Conservation (phyloP, 2,888 invertebrate species). For the Tanypteryx hageni region DNA sequence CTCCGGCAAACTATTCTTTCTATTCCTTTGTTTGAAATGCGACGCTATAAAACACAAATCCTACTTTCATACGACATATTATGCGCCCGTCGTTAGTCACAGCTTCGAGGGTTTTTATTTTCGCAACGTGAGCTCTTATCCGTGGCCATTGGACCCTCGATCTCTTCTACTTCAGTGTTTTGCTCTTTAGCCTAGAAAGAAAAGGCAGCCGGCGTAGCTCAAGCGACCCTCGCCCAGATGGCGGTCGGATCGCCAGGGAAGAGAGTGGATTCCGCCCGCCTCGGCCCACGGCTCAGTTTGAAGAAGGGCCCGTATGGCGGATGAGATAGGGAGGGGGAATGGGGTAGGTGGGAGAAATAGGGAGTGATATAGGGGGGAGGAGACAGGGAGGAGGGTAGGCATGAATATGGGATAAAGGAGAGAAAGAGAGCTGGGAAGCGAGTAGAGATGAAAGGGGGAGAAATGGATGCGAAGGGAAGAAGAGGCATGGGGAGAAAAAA, state of each 20-base stretch:
- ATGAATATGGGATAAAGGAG: background rate
- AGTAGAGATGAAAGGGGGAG: background rate
- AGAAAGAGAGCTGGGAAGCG: background rate
- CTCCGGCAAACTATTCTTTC: too few species aligned
- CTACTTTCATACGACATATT: background rate
- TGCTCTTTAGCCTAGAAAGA: background rate
- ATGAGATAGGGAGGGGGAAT: too few species aligned
- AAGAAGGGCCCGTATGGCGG: too few species aligned
- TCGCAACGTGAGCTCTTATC: too few species aligned
- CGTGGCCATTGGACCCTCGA: too few species aligned
- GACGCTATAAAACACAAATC: background rate
- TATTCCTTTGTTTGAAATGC: background rate
- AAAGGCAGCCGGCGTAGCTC: background rate
- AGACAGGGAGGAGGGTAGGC: too few species aligned
- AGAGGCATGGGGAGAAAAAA: too few species aligned
- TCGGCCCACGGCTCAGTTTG: too few species aligned
- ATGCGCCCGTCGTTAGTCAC: background rate
- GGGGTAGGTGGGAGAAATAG: too few species aligned
- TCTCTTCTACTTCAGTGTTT: background rate
- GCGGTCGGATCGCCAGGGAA: background rate
- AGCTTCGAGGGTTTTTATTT: background rate
- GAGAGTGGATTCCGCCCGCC: too few species aligned
- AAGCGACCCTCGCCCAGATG: background rate
- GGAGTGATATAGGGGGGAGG: too few species aligned
- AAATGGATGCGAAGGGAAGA: background rate